A percentile compares a stretch with the other conserved stretches of the same genome.
phyloP scores from a whole-genome alignment of 2,113 vertebrate species.

The Ciconia stormi region DNA sequence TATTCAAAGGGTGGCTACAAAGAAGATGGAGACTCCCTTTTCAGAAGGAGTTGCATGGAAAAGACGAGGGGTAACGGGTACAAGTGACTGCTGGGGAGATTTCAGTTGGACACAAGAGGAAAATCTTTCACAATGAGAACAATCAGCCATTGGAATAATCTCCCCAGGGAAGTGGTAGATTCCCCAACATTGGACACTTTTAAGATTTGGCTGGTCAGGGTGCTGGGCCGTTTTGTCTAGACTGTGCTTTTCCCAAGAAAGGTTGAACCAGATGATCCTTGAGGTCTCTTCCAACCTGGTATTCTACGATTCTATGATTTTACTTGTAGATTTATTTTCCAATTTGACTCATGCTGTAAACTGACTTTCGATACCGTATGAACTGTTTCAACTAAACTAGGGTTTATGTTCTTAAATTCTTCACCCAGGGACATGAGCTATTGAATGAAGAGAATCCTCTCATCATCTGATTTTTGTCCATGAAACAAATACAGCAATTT shows the following conservation, averaged over 20 bases:
- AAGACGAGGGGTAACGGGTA: neutral
- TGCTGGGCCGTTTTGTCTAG: neutral
- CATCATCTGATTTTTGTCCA: neutral
- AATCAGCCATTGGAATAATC: neutral
- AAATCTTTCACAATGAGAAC: neutral
- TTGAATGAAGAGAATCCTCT: neutral
- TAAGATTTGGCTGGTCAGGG: neutral
- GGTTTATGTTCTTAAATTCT: neutral
- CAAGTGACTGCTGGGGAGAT: neutral
- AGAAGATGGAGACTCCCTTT: too few species aligned
- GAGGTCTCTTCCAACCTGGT: neutral
- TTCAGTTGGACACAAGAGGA: neutral
- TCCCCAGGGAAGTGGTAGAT: neutral
- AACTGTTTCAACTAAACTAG: neutral
- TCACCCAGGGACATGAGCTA: neutral
- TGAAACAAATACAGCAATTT: neutral
- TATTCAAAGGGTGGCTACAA: neutral
- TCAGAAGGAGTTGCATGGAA: neutral
- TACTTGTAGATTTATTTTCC: neutral
- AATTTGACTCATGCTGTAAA: neutral
- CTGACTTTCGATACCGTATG: neutral
- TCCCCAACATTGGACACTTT: neutral
- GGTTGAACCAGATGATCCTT: neutral
- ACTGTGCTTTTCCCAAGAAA: neutral
- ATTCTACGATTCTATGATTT: neutral